These are phyloP conservation scores for Odontomyia ornata DNA, from an alignment of 2,888 invertebrate species.

Conservation along the genomic window DNA sequence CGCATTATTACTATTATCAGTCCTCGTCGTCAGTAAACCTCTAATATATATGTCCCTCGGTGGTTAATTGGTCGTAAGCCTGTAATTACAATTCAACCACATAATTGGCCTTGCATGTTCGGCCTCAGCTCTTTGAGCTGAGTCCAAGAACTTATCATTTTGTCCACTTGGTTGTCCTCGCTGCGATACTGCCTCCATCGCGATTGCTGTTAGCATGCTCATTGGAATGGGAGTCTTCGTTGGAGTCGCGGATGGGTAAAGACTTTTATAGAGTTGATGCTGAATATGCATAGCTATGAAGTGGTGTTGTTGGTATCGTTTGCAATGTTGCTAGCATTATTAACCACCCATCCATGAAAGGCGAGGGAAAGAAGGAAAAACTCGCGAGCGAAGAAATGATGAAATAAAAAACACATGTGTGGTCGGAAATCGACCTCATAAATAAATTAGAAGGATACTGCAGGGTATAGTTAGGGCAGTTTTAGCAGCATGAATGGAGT, in stretches of 20 bases:
- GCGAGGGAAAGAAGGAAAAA: background rate
- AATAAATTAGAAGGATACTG: conserved; percentile 36
- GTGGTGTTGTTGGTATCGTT: too few relatives aligned
- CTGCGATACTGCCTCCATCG: background rate
- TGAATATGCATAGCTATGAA: too few relatives aligned
- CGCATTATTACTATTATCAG: conserved; percentile 36
- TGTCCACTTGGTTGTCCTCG: background rate
- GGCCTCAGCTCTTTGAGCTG: background rate
- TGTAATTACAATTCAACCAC: conserved; percentile 44
- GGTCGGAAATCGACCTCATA: conserved; percentile 41
- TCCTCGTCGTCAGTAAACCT: conserved; percentile 3
- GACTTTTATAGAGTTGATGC: background rate
- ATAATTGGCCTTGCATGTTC: conserved; percentile 43
- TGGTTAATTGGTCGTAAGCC: conserved; percentile 43
- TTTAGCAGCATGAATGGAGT: background rate
- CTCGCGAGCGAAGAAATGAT: background rate
- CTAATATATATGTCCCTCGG: conserved; percentile 40
- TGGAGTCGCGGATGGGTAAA: background rate
- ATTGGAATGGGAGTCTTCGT: background rate
- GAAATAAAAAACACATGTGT: conserved; percentile 40
- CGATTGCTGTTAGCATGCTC: background rate
- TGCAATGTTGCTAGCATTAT: background rate
- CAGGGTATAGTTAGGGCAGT: conserved; percentile 22
- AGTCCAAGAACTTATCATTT: conserved; percentile 32
- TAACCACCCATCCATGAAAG: background rate